phyloP scores from a whole-genome alignment of 2,113 vertebrate species.

The Lepisosteus osseus region DNA sequence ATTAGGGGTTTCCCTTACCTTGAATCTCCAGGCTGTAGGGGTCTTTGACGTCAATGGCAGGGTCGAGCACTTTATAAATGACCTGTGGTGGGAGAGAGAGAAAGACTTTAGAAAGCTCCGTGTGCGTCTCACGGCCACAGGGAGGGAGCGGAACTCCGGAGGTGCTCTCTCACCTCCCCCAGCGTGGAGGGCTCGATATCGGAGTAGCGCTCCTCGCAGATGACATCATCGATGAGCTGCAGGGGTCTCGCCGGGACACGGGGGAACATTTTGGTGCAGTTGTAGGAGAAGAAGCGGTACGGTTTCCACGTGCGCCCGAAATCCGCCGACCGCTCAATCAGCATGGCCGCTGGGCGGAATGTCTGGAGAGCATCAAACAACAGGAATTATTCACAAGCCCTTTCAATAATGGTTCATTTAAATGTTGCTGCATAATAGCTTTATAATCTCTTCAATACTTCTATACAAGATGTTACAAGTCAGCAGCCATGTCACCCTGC shows the following conservation, averaged over 20 bases:
- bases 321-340: slow-evolving; percentile 74
- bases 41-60: slow-evolving; percentile 73
- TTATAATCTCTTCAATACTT: too few species aligned
- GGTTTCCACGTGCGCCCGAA: slow-evolving; percentile 74
- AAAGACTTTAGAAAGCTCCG: not conserved
- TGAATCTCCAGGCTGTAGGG: slow-evolving; percentile 80
- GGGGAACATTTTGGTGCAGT: slow-evolving; percentile 77
- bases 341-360: slow-evolving; percentile 78
- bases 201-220: slow-evolving; percentile 81
- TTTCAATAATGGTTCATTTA: too few species aligned
- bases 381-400: too few species aligned
- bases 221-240: slow-evolving; percentile 66
- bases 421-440: too few species aligned
- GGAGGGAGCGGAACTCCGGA: not conserved
- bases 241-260: slow-evolving; percentile 47
- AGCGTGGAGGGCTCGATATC: slow-evolving; percentile 81
- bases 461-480: too few species aligned
- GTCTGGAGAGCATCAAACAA: slow-evolving; percentile 55
- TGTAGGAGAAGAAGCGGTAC: slow-evolving; percentile 80
- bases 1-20: slow-evolving; percentile 53
- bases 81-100: slow-evolving; percentile 58
- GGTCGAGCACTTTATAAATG: slow-evolving; percentile 87
- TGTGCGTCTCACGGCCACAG: not conserved
- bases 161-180: slow-evolving; percentile 63
- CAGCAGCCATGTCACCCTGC: too few species aligned